phyloP scores from a whole-genome alignment of 1,140 invertebrate species.

The Megathymus violae region DNA sequence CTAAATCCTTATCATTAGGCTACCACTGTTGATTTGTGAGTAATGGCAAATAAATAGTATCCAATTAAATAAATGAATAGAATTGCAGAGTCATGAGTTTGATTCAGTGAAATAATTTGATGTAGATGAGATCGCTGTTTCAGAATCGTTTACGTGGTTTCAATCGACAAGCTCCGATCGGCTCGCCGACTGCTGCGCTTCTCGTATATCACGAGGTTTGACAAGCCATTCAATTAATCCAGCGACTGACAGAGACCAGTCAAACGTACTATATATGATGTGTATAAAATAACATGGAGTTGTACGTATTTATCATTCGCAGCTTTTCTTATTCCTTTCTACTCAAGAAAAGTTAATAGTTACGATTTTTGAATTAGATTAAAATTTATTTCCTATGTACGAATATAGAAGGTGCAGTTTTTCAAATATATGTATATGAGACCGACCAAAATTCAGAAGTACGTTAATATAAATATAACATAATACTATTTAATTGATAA shows the following conservation, averaged over 20 bases:
- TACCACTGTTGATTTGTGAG: constrained; percentile 25
- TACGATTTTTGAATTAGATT: no score
- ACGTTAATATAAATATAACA: no score
- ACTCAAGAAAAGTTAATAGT: no score
- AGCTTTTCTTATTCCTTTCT: no score
- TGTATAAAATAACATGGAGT: constrained; percentile 43
- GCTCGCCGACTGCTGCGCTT: constrained; percentile 50
- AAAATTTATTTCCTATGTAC: no score
- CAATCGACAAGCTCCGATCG: constrained; percentile 57
- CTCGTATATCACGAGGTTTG: constrained; percentile 65
- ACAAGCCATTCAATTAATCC: constrained; percentile 74
- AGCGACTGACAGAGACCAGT: constrained; percentile 59
- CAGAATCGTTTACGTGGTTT: constrained; percentile 70
- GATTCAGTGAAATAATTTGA: constrained; percentile 61
- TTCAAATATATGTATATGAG: no score
- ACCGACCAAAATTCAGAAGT: no score
- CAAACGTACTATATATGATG: no score
- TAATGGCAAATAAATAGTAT: constrained; percentile 67
- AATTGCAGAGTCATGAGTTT: constrained; percentile 42
- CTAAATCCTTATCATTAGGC: no score
- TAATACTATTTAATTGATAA: no score
- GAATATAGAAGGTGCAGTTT: no score
- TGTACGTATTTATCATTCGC: neutral
- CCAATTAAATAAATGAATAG: constrained; percentile 56
- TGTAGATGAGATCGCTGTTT: constrained; percentile 54